Evolutionary conservation across 2,797 vertebrate genomes (phyloP).

Genomic region (Anas acuta): DNA sequence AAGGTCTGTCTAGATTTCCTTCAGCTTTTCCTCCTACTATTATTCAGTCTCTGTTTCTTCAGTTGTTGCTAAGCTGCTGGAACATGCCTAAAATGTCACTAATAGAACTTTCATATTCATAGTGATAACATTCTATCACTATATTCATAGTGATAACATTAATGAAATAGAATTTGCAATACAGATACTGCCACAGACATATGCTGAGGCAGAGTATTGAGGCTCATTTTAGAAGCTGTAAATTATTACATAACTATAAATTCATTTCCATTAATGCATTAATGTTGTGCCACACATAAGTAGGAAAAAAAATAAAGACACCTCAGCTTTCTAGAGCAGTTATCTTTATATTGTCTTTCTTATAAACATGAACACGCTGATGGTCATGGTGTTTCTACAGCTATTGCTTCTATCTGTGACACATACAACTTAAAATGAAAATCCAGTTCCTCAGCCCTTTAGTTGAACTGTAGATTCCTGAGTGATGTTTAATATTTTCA

Average conservation of each 20-base stretch:
- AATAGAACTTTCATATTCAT: neutral
- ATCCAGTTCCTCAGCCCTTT: neutral
- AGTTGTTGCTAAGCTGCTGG: neutral
- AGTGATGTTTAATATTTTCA: neutral
- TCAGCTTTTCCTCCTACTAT: neutral
- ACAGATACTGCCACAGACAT: neutral
- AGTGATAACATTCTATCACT: neutral
- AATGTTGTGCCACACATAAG: neutral
- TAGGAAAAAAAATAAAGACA: neutral
- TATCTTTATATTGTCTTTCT: neutral
- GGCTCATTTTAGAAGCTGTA: neutral
- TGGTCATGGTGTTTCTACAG: neutral
- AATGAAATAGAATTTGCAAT: neutral
- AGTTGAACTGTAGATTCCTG: neutral
- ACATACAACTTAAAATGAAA: neutral
- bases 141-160: neutral
- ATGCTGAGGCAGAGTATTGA: neutral
- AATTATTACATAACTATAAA: neutral
- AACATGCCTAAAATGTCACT: neutral
- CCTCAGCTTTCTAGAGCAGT: neutral
- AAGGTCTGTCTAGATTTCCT: neutral
- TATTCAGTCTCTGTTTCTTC: constrained; percentile 15
- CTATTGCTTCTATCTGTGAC: neutral
- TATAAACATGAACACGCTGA: neutral
- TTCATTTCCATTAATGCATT: neutral